Base-by-base conservation (phyloP, 35 echinoderm and acorn worm genomes). In the Acanthaster planci region DNA sequence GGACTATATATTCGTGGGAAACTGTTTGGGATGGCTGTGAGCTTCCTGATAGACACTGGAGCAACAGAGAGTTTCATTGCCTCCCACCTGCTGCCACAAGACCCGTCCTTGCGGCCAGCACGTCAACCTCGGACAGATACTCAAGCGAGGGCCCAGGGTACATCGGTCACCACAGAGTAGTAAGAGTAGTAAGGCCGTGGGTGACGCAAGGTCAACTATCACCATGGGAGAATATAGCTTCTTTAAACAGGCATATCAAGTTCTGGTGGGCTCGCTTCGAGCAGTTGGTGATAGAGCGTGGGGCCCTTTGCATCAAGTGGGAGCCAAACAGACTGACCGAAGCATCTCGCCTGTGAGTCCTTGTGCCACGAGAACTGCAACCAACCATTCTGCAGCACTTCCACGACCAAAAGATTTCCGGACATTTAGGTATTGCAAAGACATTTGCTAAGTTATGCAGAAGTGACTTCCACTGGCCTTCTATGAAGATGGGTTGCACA, bases 161-260 rank as follows among this genome's bases (percentile, higher is more conserved):
- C 32, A 27, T 8, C n/a, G 8, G 76, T 78, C 35, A 36, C 23
- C 23, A 21, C 76, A 3, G 16, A n/a, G 5, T 26, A 27, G 51
- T 82, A 52, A 3, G 16, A n/a, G 5, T 26, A 27, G 51, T 82
- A 52, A 23, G 42, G n/a, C 4, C 8, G 30, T 82, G 80, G 80
- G 5, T 40, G 52, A 54, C 8, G 42, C n/a, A 12, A 82, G 38
- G 51, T 53, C 21, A 82, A 54, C 40, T 3, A 5, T 44, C 80
- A 82, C 21, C 35, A 1, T 82, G 80, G 80, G 52, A 82, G 27
- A 79, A 79, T 35, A 52, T 82, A 26, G 42, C 80, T n/a, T 38
- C 36, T 15, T 22, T 51, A 2, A 52, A 3, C 52, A 54, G 21
- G 44, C 40, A n/a, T n/a, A 1, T 82, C n/a, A 56, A 82, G 35